Percentiles rank a stretch among this genome's conserved stretches.
Evolutionary conservation across 2,797 vertebrate species (phyloP).

Genomic region (Ataeniobius toweri): DNA sequence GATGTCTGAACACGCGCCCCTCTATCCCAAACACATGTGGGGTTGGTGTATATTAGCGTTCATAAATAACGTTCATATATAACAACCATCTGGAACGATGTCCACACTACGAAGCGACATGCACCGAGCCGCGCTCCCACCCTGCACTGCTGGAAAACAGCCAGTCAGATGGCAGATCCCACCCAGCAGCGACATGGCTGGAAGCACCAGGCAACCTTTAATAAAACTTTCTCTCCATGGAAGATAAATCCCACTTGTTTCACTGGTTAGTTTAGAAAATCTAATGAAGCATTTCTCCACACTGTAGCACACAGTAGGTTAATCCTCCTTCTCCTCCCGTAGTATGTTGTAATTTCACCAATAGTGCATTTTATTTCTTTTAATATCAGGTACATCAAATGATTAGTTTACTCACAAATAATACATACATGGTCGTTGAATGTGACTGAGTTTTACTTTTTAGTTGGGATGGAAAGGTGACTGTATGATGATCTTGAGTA

Average conservation of each 20-base stretch:
- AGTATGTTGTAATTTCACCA: neutral
- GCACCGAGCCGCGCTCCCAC: neutral
- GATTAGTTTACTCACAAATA: neutral
- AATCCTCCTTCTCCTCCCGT: too few species aligned
- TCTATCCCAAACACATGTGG: conserved; percentile 62
- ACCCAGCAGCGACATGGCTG: conserved; percentile 16
- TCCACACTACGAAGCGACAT: conserved; percentile 22
- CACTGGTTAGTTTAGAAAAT: neutral
- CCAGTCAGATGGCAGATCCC: conserved; percentile 55
- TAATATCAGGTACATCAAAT: neutral
- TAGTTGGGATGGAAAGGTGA: too few species aligned
- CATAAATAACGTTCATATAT: conserved; percentile 70
- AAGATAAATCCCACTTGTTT: neutral
- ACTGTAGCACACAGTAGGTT: neutral
- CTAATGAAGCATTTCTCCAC: neutral
- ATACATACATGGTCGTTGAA: too few species aligned
- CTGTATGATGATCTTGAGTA: neutral
- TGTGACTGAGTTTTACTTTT: too few species aligned
- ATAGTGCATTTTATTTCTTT: neutral
- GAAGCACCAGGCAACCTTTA: conserved; percentile 15
- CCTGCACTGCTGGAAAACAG: conserved; percentile 39
- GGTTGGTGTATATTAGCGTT: conserved; percentile 58
- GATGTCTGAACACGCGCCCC: conserved; percentile 51
- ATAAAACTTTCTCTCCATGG: conserved; percentile 20
- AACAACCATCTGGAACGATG: conserved; percentile 64